Evolutionary conservation across 2,113 vertebrate species (phyloP).

Genomic region (Manacus vitellinus): DNA sequence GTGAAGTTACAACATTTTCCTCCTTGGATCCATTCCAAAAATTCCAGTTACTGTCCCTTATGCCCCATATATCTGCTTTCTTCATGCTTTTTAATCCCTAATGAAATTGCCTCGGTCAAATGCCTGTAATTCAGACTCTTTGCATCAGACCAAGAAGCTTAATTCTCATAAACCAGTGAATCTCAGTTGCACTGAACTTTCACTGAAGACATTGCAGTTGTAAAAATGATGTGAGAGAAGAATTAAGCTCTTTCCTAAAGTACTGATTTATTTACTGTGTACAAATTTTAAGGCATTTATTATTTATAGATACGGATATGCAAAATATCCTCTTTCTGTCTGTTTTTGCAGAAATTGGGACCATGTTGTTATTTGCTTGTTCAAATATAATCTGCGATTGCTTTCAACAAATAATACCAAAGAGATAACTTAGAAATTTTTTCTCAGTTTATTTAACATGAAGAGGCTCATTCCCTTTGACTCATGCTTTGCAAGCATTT

Average conservation of each 20-base stretch:
- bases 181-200: background rate
- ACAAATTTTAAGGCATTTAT: background rate
- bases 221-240: background rate
- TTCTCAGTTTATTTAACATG: constrained; percentile 46
- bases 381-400: constrained; percentile 19
- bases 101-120: background rate
- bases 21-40: background rate
- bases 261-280: background rate
- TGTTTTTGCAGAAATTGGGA: background rate
- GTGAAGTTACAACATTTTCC: background rate
- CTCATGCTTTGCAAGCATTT: constrained; percentile 56
- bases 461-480: constrained; percentile 25
- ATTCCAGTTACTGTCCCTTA: background rate
- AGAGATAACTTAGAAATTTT: constrained; percentile 9
- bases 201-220: background rate
- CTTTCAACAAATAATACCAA: constrained; percentile 32
- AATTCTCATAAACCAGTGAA: background rate
- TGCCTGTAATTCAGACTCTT: background rate
- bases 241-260: background rate
- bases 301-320: background rate
- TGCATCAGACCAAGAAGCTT: background rate
- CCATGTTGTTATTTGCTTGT: background rate
- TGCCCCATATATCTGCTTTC: background rate
- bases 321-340: background rate
- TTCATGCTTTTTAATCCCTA: background rate